Percentiles rank a stretch among this genome's conserved stretches.
phyloP scores from a whole-genome alignment of 2,797 vertebrate species.

The Platyrinchus mystaceus region DNA sequence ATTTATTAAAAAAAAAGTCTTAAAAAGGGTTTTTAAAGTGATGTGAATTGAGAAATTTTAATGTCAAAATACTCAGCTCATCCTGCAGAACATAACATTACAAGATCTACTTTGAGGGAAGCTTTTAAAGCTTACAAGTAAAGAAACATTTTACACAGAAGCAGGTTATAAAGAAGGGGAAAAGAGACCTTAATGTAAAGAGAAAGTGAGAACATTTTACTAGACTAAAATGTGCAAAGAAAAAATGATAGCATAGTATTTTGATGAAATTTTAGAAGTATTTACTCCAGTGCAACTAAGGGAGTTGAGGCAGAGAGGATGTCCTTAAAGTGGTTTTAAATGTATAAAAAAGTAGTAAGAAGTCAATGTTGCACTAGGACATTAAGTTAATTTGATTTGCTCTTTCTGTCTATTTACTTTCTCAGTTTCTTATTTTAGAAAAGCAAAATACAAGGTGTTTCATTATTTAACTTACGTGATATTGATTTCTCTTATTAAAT shows the following conservation, averaged over 20 bases:
- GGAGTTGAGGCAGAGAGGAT: neutral
- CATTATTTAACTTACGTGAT: neutral
- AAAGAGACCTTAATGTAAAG: neutral
- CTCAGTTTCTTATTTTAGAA: neutral
- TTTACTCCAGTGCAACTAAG: neutral
- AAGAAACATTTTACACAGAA: neutral
- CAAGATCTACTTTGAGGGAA: neutral
- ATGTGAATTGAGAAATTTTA: constrained; percentile 4
- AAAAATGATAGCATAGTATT: neutral
- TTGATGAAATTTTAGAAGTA: neutral
- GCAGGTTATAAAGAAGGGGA: neutral
- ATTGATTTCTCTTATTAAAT: neutral
- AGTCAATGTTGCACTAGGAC: neutral
- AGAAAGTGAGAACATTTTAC: neutral
- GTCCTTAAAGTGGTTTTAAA: neutral
- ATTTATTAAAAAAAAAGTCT: neutral
- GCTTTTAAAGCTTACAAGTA: neutral
- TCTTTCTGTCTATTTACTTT: neutral
- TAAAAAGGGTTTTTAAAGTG: neutral
- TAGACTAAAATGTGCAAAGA: neutral
- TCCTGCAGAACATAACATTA: neutral
- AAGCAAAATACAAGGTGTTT: neutral
- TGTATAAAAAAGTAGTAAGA: neutral
- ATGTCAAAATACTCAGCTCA: neutral
- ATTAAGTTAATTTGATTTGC: neutral